Percentiles rank a stretch among this genome's conserved stretches.
phyloP scores from a whole-genome alignment of 1,140 invertebrate genomes.

The Bombus superbus region DNA sequence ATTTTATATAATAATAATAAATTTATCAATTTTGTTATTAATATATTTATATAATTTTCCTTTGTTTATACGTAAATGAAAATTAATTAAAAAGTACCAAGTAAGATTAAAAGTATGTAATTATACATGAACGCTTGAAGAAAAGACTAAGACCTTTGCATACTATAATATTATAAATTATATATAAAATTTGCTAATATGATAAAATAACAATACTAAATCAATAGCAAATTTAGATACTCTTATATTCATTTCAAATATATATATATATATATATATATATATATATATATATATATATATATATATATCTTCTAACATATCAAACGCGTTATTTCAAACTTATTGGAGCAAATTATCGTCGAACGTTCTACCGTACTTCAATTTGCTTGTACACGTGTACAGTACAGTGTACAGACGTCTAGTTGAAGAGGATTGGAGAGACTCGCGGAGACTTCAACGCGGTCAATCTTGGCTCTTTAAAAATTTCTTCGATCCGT shows the following conservation, averaged over 20 bases:
- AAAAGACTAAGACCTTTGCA: too few species aligned
- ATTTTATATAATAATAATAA: too few species aligned
- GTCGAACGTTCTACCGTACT: neutral
- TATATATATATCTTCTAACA: neutral
- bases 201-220: too few species aligned
- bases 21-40: too few species aligned
- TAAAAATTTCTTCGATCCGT: conserved; percentile 28
- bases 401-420: neutral
- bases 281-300: neutral
- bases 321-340: neutral
- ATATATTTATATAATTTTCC: too few species aligned
- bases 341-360: neutral
- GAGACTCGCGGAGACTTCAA: conserved; percentile 29
- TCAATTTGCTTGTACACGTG: neutral
- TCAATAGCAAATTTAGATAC: too few species aligned
- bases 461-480: conserved; percentile 20
- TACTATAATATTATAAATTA: too few species aligned
- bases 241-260: neutral
- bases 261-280: neutral
- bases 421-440: conserved; percentile 2
- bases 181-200: too few species aligned
- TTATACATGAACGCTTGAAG: too few species aligned
- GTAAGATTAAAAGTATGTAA: too few species aligned
- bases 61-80: too few species aligned
- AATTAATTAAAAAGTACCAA: too few species aligned